A percentile compares a stretch with the other conserved stretches of the same genome.
Evolutionary conservation across 1,140 invertebrate species (phyloP).

Genomic region (Dolichoris vasculosae): DNA sequence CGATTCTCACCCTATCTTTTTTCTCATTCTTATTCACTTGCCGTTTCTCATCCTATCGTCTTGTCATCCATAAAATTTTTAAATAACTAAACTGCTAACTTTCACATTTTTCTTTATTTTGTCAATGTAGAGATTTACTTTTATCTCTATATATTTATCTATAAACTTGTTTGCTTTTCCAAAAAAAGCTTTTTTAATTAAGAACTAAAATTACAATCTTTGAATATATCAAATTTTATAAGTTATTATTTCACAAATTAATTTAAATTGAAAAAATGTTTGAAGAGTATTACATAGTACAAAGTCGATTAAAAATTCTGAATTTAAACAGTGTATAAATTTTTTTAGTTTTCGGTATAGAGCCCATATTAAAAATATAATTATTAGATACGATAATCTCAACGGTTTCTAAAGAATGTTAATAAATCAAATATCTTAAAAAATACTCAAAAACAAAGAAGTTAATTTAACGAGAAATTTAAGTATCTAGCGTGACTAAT

Average conservation of each 20-base stretch:
- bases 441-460: background rate
- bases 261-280: no score
- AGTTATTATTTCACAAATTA: no score
- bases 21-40: background rate
- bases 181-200: no score
- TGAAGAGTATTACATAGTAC: no score
- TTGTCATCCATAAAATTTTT: constrained; percentile 19
- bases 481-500: background rate
- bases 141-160: no score
- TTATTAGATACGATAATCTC: background rate
- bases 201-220: no score
- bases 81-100: background rate
- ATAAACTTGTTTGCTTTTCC: no score
- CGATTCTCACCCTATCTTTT: background rate
- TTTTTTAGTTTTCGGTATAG: no score
- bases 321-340: no score
- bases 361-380: no score
- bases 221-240: no score
- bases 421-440: background rate
- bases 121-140: background rate
- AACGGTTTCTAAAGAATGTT: background rate
- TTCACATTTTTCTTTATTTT: background rate
- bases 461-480: background rate
- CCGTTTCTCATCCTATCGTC: background rate
- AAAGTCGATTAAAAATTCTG: no score